Evolutionary conservation across 2,113 vertebrate species (phyloP), one percentile per base, ranked within the genome.

Genomic region (Crotalus viridis): DNA sequence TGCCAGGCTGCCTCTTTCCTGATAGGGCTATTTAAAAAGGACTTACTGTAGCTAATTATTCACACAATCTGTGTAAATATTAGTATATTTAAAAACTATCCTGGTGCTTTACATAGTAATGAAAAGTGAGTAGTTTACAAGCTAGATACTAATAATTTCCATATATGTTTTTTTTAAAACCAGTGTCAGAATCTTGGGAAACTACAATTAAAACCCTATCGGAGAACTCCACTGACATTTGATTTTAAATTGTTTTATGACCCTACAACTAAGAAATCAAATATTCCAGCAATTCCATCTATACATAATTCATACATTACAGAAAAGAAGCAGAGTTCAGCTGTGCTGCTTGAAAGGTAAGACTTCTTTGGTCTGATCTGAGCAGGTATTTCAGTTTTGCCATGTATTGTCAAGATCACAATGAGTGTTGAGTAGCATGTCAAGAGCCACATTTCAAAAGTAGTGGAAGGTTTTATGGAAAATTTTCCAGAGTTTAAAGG

Each of bases 201-300:
- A 85, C 1, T 96, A 56, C 93, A 93, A 22, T 86, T 86, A n/a
- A 89, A 90, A 0, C 90, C 54, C 0, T 91, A 64, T 59, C n/a
- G 91, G 19, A 93, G 61, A 87, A 93, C 74, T 10, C 93, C 94
- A 26, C n/a, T 95, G 85, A 26, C 64, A 26, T 74, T 93, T 88
- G 94, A 96, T 57, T 95, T 92, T 90, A 92, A 92, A 85, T 57
- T 90, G 64, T 86, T 90, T 90, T 92, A 88, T 94, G 91, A 92
- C 26, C 48, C 57, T 56, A 74, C 12, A 24, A 22, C 43, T 92
- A 51, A 13, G 59, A 88, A 55, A 92, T 6, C 43, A 94, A 88
- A 13, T 28, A 61, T 88, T 90, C 88, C 46, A 13, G 64, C 5
- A 61, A 13, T 17, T 86, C 74, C 57, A n/a, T 26, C 59, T 90